Base-by-base conservation (phyloP, 2,888 invertebrate genomes). In the Philereme transversata region DNA sequence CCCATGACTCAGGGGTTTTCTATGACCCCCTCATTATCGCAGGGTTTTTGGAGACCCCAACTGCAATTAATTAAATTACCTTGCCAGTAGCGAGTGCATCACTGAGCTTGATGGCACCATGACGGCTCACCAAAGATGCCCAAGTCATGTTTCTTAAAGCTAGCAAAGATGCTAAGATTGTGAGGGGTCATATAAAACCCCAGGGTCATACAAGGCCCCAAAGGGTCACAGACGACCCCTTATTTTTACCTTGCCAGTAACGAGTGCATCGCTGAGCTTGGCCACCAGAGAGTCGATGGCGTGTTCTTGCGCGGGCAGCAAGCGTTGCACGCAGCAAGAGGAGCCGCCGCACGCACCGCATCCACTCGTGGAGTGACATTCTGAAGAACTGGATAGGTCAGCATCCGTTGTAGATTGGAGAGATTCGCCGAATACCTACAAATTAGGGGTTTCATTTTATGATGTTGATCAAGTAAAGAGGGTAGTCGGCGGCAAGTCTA, bases 251-350 rank as follows among this genome's bases (percentile, higher is more conserved):
- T 93, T 86, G 67, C 94, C 93, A 5, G 88, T 81, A 0, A 89
- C 75, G 7, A 93, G 81, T 0, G 92, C 89, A 8, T 88, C 85
- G 40, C 84, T 75, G 0, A 94, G 81, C 48, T 82, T 84, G 0
- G 78, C 77, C 0, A 94, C 81, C 5, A 94, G 90, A 5, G 75
- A 52, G 73, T 94, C 93, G 0, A 94, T 79, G 2, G 93, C 90
- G 22, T 82, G 84, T 68, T 94, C 93, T 76, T 94, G 94, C 5
- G 86, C 82, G 0, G 92, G 85, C 33, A 91, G 78, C 4, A 87
- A 76, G 0, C 78, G 62, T 10, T 79, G 77, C 53, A 77, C 81
- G 22, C 73, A 74, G 67, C 82, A 81, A 46, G 73, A 67, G 5
- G 59, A 66, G 11, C 70, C 66, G 5, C 58, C 70, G 34, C 38